These are phyloP conservation scores for Dermatemys mawii DNA, from an alignment of 2,113 vertebrate genomes.

Conservation along the genomic window DNA sequence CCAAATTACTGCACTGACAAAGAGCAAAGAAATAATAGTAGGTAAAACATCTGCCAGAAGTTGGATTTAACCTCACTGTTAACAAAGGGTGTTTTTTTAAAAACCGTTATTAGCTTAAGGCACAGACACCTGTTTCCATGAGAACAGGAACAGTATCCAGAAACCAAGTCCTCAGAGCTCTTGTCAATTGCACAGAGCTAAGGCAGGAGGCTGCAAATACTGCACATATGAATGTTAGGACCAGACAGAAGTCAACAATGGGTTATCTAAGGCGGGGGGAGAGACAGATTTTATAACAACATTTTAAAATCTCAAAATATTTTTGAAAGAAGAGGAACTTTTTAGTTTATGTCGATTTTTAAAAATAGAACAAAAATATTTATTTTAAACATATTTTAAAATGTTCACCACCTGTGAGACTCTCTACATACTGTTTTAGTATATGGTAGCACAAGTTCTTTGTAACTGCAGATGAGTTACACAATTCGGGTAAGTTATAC, in stretches of 20 bases:
- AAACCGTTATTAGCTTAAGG: conserved; percentile 41
- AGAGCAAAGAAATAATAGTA: background rate
- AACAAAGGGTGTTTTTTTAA: background rate
- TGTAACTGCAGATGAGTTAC: background rate
- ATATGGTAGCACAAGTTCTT: background rate
- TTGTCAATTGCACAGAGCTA: conserved; percentile 6
- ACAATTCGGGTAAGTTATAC: background rate
- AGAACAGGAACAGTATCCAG: conserved; percentile 56
- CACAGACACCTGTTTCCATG: conserved; percentile 70
- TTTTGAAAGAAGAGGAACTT: background rate
- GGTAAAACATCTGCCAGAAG: conserved; percentile 22
- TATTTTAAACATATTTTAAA: background rate
- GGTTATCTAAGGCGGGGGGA: background rate
- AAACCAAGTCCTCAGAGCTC: background rate
- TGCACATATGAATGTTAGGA: rapidly evolving
- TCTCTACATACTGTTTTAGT: background rate
- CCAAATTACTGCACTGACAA: background rate
- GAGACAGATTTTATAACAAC: background rate
- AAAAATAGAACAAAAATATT: background rate
- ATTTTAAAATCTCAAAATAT: background rate
- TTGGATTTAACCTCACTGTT: background rate
- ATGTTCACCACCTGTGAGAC: background rate
- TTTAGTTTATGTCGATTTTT: background rate
- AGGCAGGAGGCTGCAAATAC: background rate
- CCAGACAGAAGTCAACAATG: background rate